These are phyloP conservation scores for Drosophila virilis DNA, from an alignment of 1,140 invertebrate genomes.

Conservation along the genomic window DNA sequence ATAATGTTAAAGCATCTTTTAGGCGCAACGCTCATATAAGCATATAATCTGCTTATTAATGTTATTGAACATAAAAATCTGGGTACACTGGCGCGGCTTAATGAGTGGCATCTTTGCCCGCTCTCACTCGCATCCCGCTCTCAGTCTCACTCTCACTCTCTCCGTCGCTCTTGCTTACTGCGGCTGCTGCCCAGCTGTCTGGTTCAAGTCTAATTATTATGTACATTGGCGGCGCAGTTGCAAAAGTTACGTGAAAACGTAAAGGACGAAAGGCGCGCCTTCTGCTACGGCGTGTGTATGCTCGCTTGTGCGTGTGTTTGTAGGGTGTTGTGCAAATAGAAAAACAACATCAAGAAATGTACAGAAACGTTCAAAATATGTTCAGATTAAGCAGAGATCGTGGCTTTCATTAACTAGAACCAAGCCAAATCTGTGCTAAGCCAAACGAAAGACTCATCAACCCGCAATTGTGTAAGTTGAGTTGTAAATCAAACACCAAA, in stretches of 20 bases:
- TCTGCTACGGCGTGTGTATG: constrained; percentile 4
- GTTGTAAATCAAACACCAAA: constrained; percentile 14
- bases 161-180: constrained; percentile 47
- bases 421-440: constrained; percentile 4
- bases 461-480: constrained; percentile 40
- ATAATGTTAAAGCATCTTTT: constrained; percentile 39
- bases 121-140: constrained; percentile 6
- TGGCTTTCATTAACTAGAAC: constrained; percentile 7
- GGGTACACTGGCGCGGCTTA: constrained; percentile 1
- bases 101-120: background rate
- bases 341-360: constrained; percentile 44
- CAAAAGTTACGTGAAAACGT: constrained; percentile 80
- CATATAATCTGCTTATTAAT: background rate
- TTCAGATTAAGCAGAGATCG: constrained; percentile 8
- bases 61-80: background rate
- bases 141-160: constrained; percentile 25
- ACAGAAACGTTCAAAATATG: constrained; percentile 37
- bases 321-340: constrained; percentile 26
- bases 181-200: constrained; percentile 72
- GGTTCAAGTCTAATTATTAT: constrained; percentile 51
- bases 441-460: constrained; percentile 6
- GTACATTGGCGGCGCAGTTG: constrained; percentile 72
- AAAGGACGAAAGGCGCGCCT: constrained; percentile 57
- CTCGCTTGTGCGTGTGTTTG: constrained; percentile 22
- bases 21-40: constrained; percentile 16